These are phyloP conservation scores for Clarias platycephalus DNA, from an alignment of 2,797 vertebrate genomes.

Conservation along the genomic window DNA sequence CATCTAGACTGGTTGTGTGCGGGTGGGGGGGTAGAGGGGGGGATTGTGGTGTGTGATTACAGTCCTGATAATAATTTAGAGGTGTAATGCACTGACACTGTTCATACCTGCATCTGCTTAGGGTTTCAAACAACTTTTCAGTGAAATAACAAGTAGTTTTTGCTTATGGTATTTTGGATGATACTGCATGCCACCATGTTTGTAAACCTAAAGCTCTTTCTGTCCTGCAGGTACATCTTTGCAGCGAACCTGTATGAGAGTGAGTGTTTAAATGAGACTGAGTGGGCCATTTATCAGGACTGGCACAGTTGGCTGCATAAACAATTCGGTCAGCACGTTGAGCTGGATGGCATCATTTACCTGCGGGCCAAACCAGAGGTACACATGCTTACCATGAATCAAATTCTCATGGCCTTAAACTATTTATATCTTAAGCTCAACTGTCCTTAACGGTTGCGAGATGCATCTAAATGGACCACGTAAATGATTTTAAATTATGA, in stretches of 20 bases:
- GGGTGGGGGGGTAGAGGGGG: too few relatives aligned
- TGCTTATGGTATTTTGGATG: background rate
- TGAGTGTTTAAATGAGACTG: conserved; percentile 88
- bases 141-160: background rate
- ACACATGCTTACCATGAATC: background rate
- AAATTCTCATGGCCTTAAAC: background rate
- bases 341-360: conserved; percentile 90
- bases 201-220: background rate
- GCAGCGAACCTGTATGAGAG: conserved; percentile 90
- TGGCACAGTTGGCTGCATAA: conserved; percentile 87
- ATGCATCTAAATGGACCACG: background rate
- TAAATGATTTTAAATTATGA: background rate
- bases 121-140: too few relatives aligned
- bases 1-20: too few relatives aligned
- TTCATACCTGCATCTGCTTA: too few relatives aligned
- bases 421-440: background rate
- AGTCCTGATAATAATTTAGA: too few relatives aligned
- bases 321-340: conserved; percentile 83
- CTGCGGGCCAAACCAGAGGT: conserved; percentile 89
- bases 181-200: background rate
- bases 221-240: conserved; percentile 85
- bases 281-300: conserved; percentile 94
- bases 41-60: too few relatives aligned
- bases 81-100: too few relatives aligned
- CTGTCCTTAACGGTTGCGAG: background rate